Evolutionary conservation across 2,113 vertebrate genomes (phyloP).

Genomic region (Osmerus eperlanus): DNA sequence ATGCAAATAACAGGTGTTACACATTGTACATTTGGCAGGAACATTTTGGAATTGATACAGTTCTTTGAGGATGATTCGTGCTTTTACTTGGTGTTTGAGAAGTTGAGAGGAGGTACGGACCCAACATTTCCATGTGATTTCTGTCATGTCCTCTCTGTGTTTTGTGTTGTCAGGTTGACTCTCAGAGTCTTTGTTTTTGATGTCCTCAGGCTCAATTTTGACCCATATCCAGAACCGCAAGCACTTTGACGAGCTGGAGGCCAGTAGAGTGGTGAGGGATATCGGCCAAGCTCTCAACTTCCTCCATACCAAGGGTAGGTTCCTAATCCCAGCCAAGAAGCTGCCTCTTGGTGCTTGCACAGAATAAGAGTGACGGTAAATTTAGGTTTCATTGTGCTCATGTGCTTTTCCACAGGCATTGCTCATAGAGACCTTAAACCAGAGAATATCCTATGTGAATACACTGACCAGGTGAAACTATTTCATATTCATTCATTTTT

Average conservation of each 20-base stretch:
- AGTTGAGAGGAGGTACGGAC: constrained; percentile 86
- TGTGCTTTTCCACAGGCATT: constrained; percentile 73
- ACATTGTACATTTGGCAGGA: constrained; percentile 66
- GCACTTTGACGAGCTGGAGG: constrained; percentile 93
- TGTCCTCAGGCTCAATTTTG: constrained; percentile 83
- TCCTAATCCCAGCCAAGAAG: not conserved
- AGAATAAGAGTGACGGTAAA: not conserved
- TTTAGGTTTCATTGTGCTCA: constrained; percentile 20
- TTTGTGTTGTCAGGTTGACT: not conserved
- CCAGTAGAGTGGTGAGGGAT: constrained; percentile 90
- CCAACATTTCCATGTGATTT: not conserved
- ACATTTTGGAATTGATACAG: constrained; percentile 93
- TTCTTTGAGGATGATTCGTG: constrained; percentile 92
- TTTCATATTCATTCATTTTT: not conserved
- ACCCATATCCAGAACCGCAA: constrained; percentile 91
- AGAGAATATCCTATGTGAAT: constrained; percentile 95
- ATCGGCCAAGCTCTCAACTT: constrained; percentile 91
- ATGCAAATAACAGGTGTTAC: not conserved
- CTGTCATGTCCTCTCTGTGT: not conserved
- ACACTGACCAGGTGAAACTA: constrained; percentile 80
- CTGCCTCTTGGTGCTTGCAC: not conserved
- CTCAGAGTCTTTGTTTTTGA: not conserved
- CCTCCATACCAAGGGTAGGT: constrained; percentile 90
- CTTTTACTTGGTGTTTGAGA: constrained; percentile 98
- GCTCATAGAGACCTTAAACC: constrained; percentile 95